These are phyloP conservation scores for Eufriesea mexicana DNA, from an alignment of 1,140 invertebrate species.

Conservation along the genomic window DNA sequence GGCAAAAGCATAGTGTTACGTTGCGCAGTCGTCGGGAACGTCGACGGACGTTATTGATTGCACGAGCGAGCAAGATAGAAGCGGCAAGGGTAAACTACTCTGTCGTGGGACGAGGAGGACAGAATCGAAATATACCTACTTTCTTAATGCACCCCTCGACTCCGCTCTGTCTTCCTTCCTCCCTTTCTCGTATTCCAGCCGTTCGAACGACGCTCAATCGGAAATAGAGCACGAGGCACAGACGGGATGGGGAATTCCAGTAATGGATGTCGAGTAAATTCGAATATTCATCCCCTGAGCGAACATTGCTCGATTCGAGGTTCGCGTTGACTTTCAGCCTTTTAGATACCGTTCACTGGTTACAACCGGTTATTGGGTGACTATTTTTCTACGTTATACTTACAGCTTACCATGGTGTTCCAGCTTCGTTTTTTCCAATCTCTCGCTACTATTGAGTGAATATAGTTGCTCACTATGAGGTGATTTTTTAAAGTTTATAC, in stretches of 20 bases:
- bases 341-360: too few relatives aligned
- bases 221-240: background rate
- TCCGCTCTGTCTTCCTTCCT: background rate
- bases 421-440: too few relatives aligned
- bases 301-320: background rate
- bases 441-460: too few relatives aligned
- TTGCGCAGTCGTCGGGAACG: conserved; percentile 76
- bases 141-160: conserved; percentile 1
- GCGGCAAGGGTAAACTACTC: conserved; percentile 9
- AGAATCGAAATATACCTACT: conserved; percentile 33
- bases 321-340: too few relatives aligned
- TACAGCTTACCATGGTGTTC: too few relatives aligned
- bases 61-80: conserved; percentile 65
- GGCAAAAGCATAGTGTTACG: conserved; percentile 61
- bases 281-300: background rate
- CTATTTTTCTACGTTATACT: too few relatives aligned
- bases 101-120: background rate
- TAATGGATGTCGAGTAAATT: background rate
- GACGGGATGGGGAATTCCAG: background rate
- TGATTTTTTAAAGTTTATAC: too few relatives aligned
- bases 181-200: background rate
- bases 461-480: too few relatives aligned
- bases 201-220: background rate
- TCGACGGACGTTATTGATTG: conserved; percentile 78
- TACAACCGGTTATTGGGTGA: too few relatives aligned